A percentile compares a stretch with the other conserved stretches of the same genome.
phyloP scores from a whole-genome alignment of 2,888 invertebrate genomes.

The Stenodema calcarata region DNA sequence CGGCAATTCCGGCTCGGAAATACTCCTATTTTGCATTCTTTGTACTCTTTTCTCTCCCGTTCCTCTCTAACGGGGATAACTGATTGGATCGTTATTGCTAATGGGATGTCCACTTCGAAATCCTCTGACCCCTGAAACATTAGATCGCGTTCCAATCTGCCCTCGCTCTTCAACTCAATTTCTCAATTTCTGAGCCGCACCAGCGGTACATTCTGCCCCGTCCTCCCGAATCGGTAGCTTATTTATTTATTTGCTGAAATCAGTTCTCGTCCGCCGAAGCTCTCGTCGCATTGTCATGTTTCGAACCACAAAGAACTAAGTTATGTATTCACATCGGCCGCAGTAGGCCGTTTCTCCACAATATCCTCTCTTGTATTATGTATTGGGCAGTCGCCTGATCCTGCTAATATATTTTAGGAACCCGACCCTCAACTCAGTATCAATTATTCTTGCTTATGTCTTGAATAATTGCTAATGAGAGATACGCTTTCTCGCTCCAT shows the following conservation, averaged over 20 bases:
- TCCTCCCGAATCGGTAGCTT: neutral
- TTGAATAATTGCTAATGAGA: too few relatives aligned
- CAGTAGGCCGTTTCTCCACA: neutral
- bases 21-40: neutral
- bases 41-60: neutral
- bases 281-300: neutral
- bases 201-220: neutral
- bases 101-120: constrained; percentile 44
- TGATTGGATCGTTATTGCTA: constrained; percentile 48
- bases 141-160: constrained; percentile 31
- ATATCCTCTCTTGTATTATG: neutral
- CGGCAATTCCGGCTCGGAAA: neutral
- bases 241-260: constrained; percentile 26
- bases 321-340: constrained; percentile 11
- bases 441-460: too few relatives aligned
- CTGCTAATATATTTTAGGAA: neutral
- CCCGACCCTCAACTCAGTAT: too few relatives aligned
- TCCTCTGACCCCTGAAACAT: constrained; percentile 34
- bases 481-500: too few relatives aligned
- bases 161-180: neutral
- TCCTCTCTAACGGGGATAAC: neutral
- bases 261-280: neutral
- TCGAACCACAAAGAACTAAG: neutral
- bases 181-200: neutral
- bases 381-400: neutral